These are phyloP conservation scores for Manis crassicaudata DNA, from an alignment of 2,797 vertebrate species.

Conservation along the genomic window DNA sequence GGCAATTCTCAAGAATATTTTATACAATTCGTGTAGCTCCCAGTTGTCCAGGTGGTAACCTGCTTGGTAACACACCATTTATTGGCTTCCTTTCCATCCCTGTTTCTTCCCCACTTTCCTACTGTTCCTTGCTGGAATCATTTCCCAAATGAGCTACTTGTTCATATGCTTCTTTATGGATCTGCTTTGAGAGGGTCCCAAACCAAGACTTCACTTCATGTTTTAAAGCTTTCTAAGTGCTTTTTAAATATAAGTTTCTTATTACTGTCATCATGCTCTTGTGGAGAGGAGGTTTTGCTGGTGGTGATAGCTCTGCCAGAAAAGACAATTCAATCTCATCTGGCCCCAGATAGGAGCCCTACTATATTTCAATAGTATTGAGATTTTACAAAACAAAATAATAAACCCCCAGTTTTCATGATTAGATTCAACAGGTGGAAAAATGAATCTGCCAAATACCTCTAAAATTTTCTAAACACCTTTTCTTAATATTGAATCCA, in stretches of 20 bases:
- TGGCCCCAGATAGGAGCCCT: neutral
- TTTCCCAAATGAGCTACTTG: neutral
- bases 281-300: neutral
- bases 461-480: neutral
- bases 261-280: neutral
- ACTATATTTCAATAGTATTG: neutral
- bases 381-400: neutral
- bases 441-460: neutral
- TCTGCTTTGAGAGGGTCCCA: neutral
- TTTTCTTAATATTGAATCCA: conserved; percentile 2
- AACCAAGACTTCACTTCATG: neutral
- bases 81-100: neutral
- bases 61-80: neutral
- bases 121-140: neutral
- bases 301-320: neutral
- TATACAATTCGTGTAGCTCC: neutral
- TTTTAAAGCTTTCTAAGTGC: neutral
- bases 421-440: conserved; percentile 13
- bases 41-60: fast-evolving
- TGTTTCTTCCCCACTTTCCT: neutral
- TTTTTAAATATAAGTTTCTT: neutral
- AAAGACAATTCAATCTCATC: conserved; percentile 13
- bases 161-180: neutral
- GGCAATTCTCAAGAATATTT: neutral
- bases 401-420: neutral